Evolutionary conservation across 2,888 invertebrate species (phyloP).

Genomic region (Tridacna crocea): DNA sequence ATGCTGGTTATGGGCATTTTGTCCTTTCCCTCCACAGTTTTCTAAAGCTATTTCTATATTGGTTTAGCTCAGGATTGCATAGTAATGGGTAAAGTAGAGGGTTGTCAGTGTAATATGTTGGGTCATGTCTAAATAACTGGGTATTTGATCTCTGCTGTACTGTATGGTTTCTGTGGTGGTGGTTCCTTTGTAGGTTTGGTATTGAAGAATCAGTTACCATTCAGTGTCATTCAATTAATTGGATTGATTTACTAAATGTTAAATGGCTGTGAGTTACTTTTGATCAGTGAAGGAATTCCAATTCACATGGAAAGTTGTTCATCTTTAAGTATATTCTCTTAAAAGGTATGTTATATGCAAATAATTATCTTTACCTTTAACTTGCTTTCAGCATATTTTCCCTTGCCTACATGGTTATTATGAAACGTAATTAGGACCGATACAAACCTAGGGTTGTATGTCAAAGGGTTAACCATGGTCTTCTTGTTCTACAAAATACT

Average conservation of each 20-base stretch:
- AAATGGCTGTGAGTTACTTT: not conserved
- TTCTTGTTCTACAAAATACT: too few relatives aligned
- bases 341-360: not conserved
- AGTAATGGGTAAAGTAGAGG: too few relatives aligned
- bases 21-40: too few relatives aligned
- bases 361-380: too few relatives aligned
- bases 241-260: not conserved
- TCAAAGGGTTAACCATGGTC: too few relatives aligned
- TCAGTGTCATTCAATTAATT: not conserved
- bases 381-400: too few relatives aligned
- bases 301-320: not conserved
- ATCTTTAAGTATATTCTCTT: not conserved
- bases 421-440: too few relatives aligned
- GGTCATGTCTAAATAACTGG: constrained; percentile 14
- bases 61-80: too few relatives aligned
- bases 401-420: too few relatives aligned
- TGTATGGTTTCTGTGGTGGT: not conserved
- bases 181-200: not conserved
- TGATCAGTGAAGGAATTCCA: not conserved
- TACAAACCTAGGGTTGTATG: too few relatives aligned
- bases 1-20: too few relatives aligned
- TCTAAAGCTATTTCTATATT: too few relatives aligned
- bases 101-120: constrained; percentile 4
- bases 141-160: constrained; percentile 8
- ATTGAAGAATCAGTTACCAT: not conserved